Conservation (phyloP, 2,888 invertebrate species). For the Dyspetes luteomarginatus region DNA sequence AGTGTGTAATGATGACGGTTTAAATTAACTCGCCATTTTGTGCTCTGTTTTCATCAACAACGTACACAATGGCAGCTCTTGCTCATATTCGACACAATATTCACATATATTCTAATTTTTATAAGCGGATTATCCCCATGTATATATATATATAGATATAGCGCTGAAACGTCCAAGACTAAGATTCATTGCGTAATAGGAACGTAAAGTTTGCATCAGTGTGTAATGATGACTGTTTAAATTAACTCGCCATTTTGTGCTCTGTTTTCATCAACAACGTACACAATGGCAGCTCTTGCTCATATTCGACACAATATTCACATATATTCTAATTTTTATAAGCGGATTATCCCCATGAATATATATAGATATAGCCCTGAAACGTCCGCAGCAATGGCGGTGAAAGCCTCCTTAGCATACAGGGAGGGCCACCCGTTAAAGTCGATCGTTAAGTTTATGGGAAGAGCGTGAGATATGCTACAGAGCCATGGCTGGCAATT, state of each 20-base stretch:
- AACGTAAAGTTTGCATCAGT: too few relatives aligned
- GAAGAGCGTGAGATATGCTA: slow-evolving; percentile 75
- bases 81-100: too few relatives aligned
- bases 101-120: too few relatives aligned
- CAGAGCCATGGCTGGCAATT: slow-evolving; percentile 76
- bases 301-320: background rate
- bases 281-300: slow-evolving; percentile 1
- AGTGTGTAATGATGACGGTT: too few relatives aligned
- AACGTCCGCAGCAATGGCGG: slow-evolving; percentile 48
- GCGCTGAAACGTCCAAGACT: too few relatives aligned
- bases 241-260: background rate
- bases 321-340: slow-evolving; percentile 26
- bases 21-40: too few relatives aligned
- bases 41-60: too few relatives aligned
- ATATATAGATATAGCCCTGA: slow-evolving; percentile 36
- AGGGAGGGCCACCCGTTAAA: slow-evolving; percentile 77
- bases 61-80: too few relatives aligned
- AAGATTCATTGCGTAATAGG: too few relatives aligned
- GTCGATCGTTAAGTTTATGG: slow-evolving; percentile 82
- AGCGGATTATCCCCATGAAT: slow-evolving; percentile 8
- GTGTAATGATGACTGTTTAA: too few relatives aligned
- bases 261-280: background rate
- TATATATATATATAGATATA: too few relatives aligned
- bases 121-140: too few relatives aligned
- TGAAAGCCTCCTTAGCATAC: slow-evolving; percentile 74